Conservation (phyloP, 92 coral and sea anemone genomes). For the Hydrozoanthus gracilis region DNA sequence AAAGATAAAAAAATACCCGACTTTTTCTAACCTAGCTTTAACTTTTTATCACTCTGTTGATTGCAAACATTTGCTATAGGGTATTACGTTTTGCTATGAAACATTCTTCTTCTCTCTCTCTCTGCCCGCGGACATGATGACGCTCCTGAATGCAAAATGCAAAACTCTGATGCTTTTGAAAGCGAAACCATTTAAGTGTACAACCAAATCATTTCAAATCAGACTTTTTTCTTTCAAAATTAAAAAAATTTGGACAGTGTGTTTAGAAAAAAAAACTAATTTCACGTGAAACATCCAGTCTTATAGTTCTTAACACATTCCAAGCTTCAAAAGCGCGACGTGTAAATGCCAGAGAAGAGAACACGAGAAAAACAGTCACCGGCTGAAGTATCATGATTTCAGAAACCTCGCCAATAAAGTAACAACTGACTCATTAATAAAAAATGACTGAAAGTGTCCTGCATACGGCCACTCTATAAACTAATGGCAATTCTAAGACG, state of each 20-base stretch:
- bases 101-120: too few species aligned
- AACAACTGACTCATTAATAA: too few species aligned
- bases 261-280: neutral
- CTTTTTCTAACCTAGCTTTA: too few species aligned
- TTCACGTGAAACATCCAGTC: neutral
- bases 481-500: neutral
- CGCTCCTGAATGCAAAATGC: neutral
- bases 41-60: too few species aligned
- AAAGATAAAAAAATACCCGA: too few species aligned
- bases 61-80: too few species aligned
- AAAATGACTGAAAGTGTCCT: neutral
- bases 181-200: neutral
- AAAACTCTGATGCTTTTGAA: neutral
- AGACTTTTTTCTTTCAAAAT: neutral
- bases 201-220: neutral
- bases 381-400: neutral
- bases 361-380: neutral
- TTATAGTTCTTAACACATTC: neutral
- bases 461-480: neutral
- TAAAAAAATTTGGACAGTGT: neutral
- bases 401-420: neutral
- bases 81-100: too few species aligned
- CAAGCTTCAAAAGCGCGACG: neutral
- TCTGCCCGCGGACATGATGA: too few species aligned
- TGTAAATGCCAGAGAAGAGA: neutral